Base-by-base conservation (phyloP, 1,140 invertebrate species). In the Drosophila ambigua region DNA sequence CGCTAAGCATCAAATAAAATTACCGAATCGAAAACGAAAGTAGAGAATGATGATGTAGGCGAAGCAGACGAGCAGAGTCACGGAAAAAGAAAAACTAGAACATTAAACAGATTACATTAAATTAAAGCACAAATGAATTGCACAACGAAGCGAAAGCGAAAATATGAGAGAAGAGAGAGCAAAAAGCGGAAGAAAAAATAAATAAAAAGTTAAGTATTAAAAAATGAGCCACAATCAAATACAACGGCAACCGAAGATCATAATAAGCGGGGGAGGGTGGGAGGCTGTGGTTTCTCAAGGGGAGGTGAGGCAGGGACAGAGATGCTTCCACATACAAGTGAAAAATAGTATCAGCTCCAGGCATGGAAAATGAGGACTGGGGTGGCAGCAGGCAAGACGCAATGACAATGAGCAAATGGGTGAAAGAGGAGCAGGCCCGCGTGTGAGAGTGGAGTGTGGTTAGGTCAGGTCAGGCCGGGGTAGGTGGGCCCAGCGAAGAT, bases 41-140 rank as follows among this genome's bases (percentile, higher is more conserved):
- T 39, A 4, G 35, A 13, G 35, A 2, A 5, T 9, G 31, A 35
- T 9, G 31, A 35, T 35, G 26, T 28, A 5, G 6, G 26, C 26
- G 16, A 23, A 7, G 23, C 4, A 31, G 16, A 20, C 1, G 46
- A 49, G 46, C 28, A 50, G 26, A 35, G 20, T 20, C 44, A 28
- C 7, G 50, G 16, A 52, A 48, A 20, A 24, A 28, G 46, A 46
- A 49, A 43, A 60, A 75, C 57, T 76, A 79, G 62, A 76, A 76
- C 61, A 71, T 77, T 77, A 60, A 64, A 49, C 57, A 68, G 72
- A 72, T 79, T 73, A 67, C 60, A 72, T 69, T 85, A 69, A 85
- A 80, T 85, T 80, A 69, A 72, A 49, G 52, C 68, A 78, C 74
- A 83, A 79, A 77, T 79, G 67, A 77, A 79, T 72, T 59, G 67